phyloP scores from a whole-genome alignment of 1,140 invertebrate genomes.

The Chrysomallon squamiferum region DNA sequence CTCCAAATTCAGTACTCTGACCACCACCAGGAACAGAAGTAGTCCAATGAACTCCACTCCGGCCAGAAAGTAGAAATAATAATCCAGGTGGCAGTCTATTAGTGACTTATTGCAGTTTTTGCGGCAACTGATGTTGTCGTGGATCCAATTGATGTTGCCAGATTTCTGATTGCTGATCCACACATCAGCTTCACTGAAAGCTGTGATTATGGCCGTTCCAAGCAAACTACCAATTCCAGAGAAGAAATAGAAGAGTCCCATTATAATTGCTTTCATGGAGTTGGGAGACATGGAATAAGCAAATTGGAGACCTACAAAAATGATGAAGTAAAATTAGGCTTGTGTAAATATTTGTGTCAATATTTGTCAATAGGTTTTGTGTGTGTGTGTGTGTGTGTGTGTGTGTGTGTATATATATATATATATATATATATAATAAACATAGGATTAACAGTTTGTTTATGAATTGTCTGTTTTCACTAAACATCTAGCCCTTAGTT shows the following conservation, averaged over 20 bases:
- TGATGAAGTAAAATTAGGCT: background rate
- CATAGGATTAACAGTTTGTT: background rate
- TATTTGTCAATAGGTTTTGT: background rate
- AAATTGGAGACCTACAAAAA: slow-evolving; percentile 66
- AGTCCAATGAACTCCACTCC: slow-evolving; percentile 60
- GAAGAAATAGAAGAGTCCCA: slow-evolving; percentile 66
- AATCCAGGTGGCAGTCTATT: slow-evolving; percentile 65
- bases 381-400: background rate
- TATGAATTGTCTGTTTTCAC: no score
- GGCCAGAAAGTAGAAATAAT: slow-evolving; percentile 66
- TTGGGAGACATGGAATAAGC: slow-evolving; percentile 66
- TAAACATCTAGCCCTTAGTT: no score
- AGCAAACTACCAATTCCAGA: slow-evolving; percentile 66
- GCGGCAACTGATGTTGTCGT: slow-evolving; percentile 64
- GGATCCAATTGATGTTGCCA: slow-evolving; percentile 51
- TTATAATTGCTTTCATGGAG: slow-evolving; percentile 68
- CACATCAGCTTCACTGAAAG: slow-evolving; percentile 37
- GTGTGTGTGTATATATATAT: no score
- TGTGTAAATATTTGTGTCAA: background rate
- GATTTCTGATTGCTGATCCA: slow-evolving; percentile 57
- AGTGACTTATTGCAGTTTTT: no score
- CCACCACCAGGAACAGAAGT: slow-evolving; percentile 52
- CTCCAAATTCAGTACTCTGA: slow-evolving; percentile 28
- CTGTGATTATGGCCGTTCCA: slow-evolving; percentile 58
- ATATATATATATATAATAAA: no score